phyloP scores from a whole-genome alignment of 2,797 vertebrate species.

The Spea hammondii region DNA sequence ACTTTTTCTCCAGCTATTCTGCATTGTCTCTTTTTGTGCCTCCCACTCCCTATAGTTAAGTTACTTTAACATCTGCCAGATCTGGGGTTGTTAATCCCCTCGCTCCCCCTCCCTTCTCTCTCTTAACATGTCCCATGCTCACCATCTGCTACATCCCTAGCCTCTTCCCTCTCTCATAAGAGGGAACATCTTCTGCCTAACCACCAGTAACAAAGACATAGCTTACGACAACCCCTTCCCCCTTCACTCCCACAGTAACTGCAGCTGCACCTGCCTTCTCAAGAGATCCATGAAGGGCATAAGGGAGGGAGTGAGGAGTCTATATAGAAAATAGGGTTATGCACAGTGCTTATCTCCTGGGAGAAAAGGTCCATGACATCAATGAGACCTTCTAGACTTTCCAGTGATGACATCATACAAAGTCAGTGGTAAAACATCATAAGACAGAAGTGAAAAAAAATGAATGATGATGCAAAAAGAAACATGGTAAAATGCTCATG shows the following conservation, averaged over 20 bases:
- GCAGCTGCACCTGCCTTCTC: constrained; percentile 31
- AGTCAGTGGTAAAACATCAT: no score
- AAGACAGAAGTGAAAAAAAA: no score
- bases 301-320: background rate
- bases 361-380: background rate
- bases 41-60: constrained; percentile 25
- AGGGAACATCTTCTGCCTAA: constrained; percentile 35
- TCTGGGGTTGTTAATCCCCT: constrained; percentile 33
- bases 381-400: no score
- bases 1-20: background rate
- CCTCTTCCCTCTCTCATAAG: constrained; percentile 44
- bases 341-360: background rate
- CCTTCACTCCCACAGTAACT: constrained; percentile 16
- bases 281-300: background rate
- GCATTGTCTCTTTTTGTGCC: constrained; percentile 12
- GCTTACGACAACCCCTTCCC: constrained; percentile 28
- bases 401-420: no score
- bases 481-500: no score
- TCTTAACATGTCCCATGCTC: constrained; percentile 34
- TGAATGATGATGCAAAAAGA: no score
- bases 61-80: constrained; percentile 44
- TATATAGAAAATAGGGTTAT: background rate
- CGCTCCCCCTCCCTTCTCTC: constrained; percentile 23
- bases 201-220: constrained; percentile 40
- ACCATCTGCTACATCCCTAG: constrained; percentile 45